phyloP scores from a whole-genome alignment of 2,888 invertebrate species.

The Philopedon plagiatum region DNA sequence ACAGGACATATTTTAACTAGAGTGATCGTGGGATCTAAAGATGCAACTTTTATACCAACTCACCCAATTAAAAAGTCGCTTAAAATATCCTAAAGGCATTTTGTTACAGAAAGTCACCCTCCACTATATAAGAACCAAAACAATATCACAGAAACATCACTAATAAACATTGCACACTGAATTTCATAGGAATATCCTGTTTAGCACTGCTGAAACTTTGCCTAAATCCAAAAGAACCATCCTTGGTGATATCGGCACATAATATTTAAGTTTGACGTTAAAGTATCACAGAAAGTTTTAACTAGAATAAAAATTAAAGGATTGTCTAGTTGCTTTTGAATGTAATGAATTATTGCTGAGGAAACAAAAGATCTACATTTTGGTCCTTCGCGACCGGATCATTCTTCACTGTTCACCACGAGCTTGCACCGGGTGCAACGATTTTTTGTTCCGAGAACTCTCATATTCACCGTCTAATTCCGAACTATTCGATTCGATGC shows the following conservation, averaged over 20 bases:
- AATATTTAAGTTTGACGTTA: not conserved
- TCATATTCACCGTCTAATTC: constrained; percentile 38
- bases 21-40: not conserved
- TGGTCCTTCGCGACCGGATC: constrained; percentile 23
- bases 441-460: constrained; percentile 30
- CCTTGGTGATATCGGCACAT: constrained; percentile 16
- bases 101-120: constrained; percentile 39
- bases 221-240: constrained; percentile 23
- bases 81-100: constrained; percentile 46
- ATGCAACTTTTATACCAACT: constrained; percentile 15
- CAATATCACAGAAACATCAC: constrained; percentile 50
- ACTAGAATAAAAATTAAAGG: constrained; percentile 9
- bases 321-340: constrained; percentile 7
- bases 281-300: constrained; percentile 43
- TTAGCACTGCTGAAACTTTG: constrained; percentile 12
- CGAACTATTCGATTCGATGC: constrained; percentile 19
- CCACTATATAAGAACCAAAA: constrained; percentile 48
- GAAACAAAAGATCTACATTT: constrained; percentile 37
- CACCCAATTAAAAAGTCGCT: constrained; percentile 35
- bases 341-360: constrained; percentile 4
- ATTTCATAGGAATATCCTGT: constrained; percentile 38
- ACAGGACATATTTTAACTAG: not conserved
- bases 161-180: constrained; percentile 44
- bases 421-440: constrained; percentile 38
- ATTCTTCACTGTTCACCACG: constrained; percentile 22